These are phyloP conservation scores for Himantopus leucocephalus DNA, from an alignment of 2,113 vertebrate genomes.

Conservation along the genomic window DNA sequence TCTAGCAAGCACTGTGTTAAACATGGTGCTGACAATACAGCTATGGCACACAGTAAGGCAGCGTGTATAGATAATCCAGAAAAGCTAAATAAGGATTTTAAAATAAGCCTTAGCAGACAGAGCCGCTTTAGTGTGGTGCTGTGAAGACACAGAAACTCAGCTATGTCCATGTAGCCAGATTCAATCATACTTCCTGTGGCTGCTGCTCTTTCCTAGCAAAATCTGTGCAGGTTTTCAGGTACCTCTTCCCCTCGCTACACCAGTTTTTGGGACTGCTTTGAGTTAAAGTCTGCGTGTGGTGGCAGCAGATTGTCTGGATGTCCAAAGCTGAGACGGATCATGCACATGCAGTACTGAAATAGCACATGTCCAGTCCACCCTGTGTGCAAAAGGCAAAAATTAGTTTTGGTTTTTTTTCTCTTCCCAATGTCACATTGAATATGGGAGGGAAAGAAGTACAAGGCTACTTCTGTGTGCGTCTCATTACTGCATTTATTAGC, in stretches of 20 bases:
- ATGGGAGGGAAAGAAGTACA: not conserved
- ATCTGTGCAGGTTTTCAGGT: not conserved
- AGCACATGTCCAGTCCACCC: not conserved
- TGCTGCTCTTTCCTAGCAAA: not conserved
- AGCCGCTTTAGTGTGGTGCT: not conserved
- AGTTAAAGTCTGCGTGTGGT: rapidly evolving
- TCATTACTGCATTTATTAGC: not conserved
- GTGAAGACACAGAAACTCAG: not conserved
- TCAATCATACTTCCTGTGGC: not conserved
- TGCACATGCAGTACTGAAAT: not conserved
- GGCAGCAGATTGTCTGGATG: not conserved
- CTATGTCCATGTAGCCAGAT: not conserved
- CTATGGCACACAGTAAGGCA: not conserved
- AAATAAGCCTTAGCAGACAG: not conserved
- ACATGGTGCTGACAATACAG: not conserved
- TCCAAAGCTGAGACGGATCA: not conserved
- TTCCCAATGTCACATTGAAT: not conserved
- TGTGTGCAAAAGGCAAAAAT: not conserved
- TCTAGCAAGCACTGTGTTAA: not conserved
- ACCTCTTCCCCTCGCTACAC: not conserved
- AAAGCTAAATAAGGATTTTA: not conserved
- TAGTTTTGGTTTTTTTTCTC: not conserved
- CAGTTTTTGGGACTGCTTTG: not conserved
- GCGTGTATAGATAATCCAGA: not conserved
- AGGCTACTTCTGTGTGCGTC: not conserved